Base-by-base conservation (phyloP, 2,113 vertebrate genomes). In the Sigmodon hispidus region DNA sequence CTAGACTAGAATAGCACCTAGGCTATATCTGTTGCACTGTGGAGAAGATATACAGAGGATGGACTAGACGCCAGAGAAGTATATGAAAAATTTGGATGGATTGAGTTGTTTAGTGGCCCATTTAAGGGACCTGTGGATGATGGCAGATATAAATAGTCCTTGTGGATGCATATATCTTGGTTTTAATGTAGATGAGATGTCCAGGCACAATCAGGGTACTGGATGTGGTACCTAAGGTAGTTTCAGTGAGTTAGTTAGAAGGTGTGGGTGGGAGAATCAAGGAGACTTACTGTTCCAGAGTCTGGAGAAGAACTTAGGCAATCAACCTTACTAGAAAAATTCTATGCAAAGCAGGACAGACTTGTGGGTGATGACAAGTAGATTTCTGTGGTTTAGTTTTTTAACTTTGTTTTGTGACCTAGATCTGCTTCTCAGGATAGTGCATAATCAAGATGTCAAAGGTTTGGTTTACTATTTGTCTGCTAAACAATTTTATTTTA, bases 401-500 rank as follows among this genome's bases (percentile, higher is more conserved):
- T 83, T 77, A 40, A 87, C 17, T 65, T 59, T 52, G 48, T 80
- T 89, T 48, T 52, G 13, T 26, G 76, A 40, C 26, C 45, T 40
- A 55, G 55, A 65, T 4, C 4, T 63, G 24, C 52, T 87, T 92
- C 61, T 95, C 76, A 43, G 50, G 31, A 57, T 57, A 24, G 2
- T 69, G 21, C 48, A 65, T 83, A 69, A 34, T 88, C 73, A 50
- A 90, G 8, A n/a, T 57, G 70, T 92, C 55, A 94, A 61, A 72
- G 81, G 79, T 95, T 48, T 86, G 65, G 16, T 21, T 95, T 90
- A 2, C 0, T 50, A 57, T 90, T 96, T 83, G 45, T 86, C 50
- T 92, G 36, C 81, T 85, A 77, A 97, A 93, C 3, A 8, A 69
- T 86, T 11, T 81, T 80, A 85, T 75, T 79, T 96, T 92, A 50